These are phyloP conservation scores for Himalopsyche anomala DNA, from an alignment of 2,888 invertebrate species.

Conservation along the genomic window DNA sequence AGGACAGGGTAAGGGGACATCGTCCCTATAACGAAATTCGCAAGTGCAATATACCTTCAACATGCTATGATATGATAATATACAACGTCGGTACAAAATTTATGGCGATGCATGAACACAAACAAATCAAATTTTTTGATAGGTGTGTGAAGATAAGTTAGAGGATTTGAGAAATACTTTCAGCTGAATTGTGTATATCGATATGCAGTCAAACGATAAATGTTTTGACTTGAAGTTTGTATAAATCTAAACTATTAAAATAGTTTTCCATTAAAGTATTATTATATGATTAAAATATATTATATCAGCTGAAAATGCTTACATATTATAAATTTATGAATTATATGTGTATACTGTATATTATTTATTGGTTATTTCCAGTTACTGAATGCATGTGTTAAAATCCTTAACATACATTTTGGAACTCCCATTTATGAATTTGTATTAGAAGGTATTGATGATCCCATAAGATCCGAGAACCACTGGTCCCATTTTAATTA, in stretches of 20 bases:
- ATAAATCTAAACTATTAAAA: not conserved
- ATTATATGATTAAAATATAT: too few relatives aligned
- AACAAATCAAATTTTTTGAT: constrained; percentile 60
- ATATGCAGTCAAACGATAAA: not conserved
- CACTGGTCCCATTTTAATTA: too few relatives aligned
- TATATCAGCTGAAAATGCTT: too few relatives aligned
- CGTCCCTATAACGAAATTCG: constrained; percentile 1
- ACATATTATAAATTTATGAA: too few relatives aligned
- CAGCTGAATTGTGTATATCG: not conserved
- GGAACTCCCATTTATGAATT: too few relatives aligned
- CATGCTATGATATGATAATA: constrained; percentile 38
- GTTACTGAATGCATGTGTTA: too few relatives aligned
- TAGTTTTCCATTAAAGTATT: too few relatives aligned
- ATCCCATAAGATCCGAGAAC: too few relatives aligned
- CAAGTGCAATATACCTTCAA: not conserved
- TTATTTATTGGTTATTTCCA: too few relatives aligned
- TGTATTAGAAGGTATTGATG: too few relatives aligned
- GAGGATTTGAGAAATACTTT: constrained; percentile 22
- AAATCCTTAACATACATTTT: too few relatives aligned
- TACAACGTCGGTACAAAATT: constrained; percentile 46
- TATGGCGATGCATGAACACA: constrained; percentile 61
- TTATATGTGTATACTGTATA: too few relatives aligned
- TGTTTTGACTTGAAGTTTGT: not conserved
- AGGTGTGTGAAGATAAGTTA: constrained; percentile 22
- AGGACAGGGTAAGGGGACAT: not conserved